Base-by-base conservation (phyloP, 1,140 invertebrate genomes). In the Plodia interpunctella region DNA sequence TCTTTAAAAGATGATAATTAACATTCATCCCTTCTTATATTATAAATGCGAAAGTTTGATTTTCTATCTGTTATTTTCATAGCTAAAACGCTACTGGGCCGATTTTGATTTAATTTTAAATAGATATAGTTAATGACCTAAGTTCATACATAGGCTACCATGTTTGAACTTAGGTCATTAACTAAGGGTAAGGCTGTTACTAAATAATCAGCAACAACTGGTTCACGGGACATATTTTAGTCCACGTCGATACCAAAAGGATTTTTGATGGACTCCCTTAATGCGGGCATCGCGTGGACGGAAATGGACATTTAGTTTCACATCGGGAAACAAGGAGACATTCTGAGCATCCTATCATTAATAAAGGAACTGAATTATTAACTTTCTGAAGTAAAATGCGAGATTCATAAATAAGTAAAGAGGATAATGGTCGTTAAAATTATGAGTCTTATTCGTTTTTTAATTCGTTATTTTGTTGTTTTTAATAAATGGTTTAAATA, bases 291-390 rank as follows among this genome's bases (percentile, higher is more conserved):
- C 54, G 67, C 67, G 67, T 69, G 67, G 59, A 55, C 67, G 67
- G 67, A 69, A 69, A 69, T 63, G 59, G 58, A 62, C 71, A 70
- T 75, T 74, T 76, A 65, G 70, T 78, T 68, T 74, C 68, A 71
- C 62, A 60, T 59, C 62, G 58, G 66, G 72, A 67, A 70, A 77
- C 70, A 70, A 73, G 65, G 65, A 64, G 66, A 66, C 66, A 72
- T 69, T 80, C 78, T 74, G 76, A 83, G 64, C 76, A 78, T 77
- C 72, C 70, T 58, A 62, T 78, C 74, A 82, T 87, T 84, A 83
- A 77, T 80, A 72, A 78, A 80, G 72, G 73, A 82, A 77, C 67
- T 83, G 68, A 81, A 79, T 80, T 77, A 80, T 79, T 79, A 63
- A 74, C 70, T 71, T 68, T 72, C 60, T 17, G 25, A 63, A 66